These are phyloP conservation scores for Oscheius onirici DNA, from an alignment of 2,888 invertebrate genomes.

Conservation along the genomic window DNA sequence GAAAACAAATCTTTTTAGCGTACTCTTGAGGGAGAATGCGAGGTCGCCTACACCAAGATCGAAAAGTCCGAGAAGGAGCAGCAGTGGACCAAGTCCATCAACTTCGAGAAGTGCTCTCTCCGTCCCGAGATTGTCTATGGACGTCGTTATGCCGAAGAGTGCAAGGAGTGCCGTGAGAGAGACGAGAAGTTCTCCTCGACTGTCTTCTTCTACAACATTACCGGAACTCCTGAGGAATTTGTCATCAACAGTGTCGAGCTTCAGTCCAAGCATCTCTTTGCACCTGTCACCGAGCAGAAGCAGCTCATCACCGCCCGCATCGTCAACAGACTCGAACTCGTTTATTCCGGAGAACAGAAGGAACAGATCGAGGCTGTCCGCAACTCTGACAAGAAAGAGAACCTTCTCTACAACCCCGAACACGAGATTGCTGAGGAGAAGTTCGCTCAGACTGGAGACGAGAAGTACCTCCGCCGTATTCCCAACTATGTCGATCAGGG, in stretches of 20 bases:
- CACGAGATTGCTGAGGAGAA: constrained; percentile 52
- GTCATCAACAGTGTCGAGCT: constrained; percentile 52
- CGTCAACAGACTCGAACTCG: constrained; percentile 49
- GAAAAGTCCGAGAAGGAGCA: constrained; percentile 40
- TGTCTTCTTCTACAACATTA: constrained; percentile 55
- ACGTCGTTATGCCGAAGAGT: constrained; percentile 34
- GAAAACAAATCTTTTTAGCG: constrained; percentile 36
- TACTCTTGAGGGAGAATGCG: constrained; percentile 67
- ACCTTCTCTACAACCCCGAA: constrained; percentile 55
- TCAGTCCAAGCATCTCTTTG: constrained; percentile 58
- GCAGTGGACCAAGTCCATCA: constrained; percentile 71
- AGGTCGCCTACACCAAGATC: constrained; percentile 52
- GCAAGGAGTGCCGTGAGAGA: constrained; percentile 29
- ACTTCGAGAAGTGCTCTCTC: constrained; percentile 72
- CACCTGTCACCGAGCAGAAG: constrained; percentile 40
- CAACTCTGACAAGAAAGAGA: constrained; percentile 36
- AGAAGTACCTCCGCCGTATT: constrained; percentile 48
- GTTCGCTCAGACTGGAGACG: constrained; percentile 48
- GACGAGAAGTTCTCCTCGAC: constrained; percentile 52
- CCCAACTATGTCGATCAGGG: constrained; percentile 45
- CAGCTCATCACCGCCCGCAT: constrained; percentile 48
- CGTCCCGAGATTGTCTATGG: constrained; percentile 58
- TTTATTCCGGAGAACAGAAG: constrained; percentile 41
- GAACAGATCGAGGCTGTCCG: constrained; percentile 40
- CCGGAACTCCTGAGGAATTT: constrained; percentile 54